Evolutionary conservation across 1,140 invertebrate species (phyloP), one percentile per base, ranked within the genome.

Genomic region (Glossosoma conforme): DNA sequence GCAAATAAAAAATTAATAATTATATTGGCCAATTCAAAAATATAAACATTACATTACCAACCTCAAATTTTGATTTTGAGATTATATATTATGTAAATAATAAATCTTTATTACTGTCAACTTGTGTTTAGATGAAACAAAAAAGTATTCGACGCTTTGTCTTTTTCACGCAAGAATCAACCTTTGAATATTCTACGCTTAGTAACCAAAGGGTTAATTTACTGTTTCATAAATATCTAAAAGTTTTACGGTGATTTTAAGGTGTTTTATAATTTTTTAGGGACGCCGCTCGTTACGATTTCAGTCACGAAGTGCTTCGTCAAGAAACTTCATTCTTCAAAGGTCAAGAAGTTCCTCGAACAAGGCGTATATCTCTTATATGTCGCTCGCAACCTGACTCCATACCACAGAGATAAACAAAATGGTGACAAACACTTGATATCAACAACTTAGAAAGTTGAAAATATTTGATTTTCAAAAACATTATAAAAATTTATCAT

Each of bases 301-400:
- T 89, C 66, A 92, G 87, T 22, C 96, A 98, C 76, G 95, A 95
- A 76, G 85, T 98, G 58, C 74, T 97, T 32, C 72, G 75, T 47
- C 82, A 84, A 47, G 77, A 84, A 44, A 68, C 82, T n/a, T 94
- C 92, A 6, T 62, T 68, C 40, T 97, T 93, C 67, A 77, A 82
- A 47, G 82, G 78, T 1, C 59, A 75, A 50, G 62, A 67, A 43
- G 60, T 97, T 14, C 57, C 66, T 17, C 84, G 87, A 62, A 70
- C 68, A 35, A 77, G 94, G 61, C 73, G 96, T 57, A 84, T 98
- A 56, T 96, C 94, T 13, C 73, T 98, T 38, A 96, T 98, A 61
- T 92, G 88, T 65, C 79, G 96, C 66, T 90, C 91, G 74, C 79
- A 89, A 62, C 88, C 91, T 1, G 32, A 46, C 28, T 32, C 52